phyloP scores from a whole-genome alignment of 2,888 invertebrate genomes.

The Acholoe squamosa region DNA sequence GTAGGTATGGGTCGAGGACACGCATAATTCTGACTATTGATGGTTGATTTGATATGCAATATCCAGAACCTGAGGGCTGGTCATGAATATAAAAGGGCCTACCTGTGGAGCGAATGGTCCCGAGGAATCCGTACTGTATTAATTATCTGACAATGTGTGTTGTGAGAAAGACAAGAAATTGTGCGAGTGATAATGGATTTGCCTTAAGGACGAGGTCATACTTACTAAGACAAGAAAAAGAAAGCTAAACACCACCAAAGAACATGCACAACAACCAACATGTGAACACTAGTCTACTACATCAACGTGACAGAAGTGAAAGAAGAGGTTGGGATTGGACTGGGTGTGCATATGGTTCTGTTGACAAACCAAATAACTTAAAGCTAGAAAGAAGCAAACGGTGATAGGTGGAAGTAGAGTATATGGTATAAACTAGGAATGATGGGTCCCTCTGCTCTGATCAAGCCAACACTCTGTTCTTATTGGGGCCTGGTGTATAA shows the following conservation, averaged over 20 bases:
- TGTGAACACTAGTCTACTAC: background rate
- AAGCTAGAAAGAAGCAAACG: background rate
- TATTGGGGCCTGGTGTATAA: background rate
- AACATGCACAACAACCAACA: no score
- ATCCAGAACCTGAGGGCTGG: background rate
- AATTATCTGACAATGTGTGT: background rate
- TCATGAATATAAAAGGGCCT: conserved; percentile 34
- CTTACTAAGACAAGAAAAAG: background rate
- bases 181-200: background rate
- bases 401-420: background rate
- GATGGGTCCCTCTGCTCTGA: conserved; percentile 11
- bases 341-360: no score
- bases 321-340: background rate
- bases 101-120: conserved; percentile 1
- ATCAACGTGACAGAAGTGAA: background rate
- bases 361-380: background rate
- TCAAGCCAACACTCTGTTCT: conserved; percentile 41
- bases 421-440: background rate
- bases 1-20: no score
- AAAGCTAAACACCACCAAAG: background rate
- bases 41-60: background rate
- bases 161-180: background rate
- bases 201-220: background rate
- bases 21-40: background rate
- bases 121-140: conserved; percentile 21